Base-by-base conservation (phyloP, 2,888 invertebrate genomes). In the Drosophila pseudotalamancana region DNA sequence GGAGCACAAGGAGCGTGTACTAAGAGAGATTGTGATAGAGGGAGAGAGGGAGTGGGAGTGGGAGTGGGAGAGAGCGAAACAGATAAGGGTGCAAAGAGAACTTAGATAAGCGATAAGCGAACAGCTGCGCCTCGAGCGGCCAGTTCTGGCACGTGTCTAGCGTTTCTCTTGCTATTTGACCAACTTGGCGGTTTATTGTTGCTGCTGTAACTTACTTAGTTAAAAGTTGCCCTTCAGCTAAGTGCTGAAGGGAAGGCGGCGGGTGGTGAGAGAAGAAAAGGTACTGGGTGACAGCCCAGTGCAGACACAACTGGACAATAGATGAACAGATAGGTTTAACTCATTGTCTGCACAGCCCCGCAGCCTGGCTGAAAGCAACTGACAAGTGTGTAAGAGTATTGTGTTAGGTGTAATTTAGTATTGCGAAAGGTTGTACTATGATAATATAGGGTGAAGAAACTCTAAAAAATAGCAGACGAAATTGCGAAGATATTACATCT, bases 181-280 rank as follows among this genome's bases (percentile, higher is more conserved):
- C 56, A 71, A 76, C 59, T 76, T 46, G 57, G 49, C 66, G 75
- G 78, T 74, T 70, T 74, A 73, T 77, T 73, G 77, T 72, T 59
- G 70, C 65, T 54, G 19, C 61, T 65, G 60, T 65, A 68, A 73
- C 77, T 75, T 72, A 77, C 77, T 72, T 72, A 56, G 70, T 74
- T 74, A 63, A 72, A 72, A 77, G 54, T 63, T 55, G 56, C 53
- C 14, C 46, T 42, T 12, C 27, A 21, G 32, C 46, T 12, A 31
- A 45, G 27, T 45, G 25, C 37, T 40, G 16, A 18, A 1, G 4
- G 31, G 29, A 18, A 37, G 8, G 32, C 48, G 21, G 4, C 1
- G 8, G 0, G 29, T 21, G 11, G n/a, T 4, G n/a, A n/a, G 8
- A 3, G 5, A 14, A 9, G 25, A 11, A n/a, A 11, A 9, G n/a